Evolutionary conservation across 2,888 invertebrate species (phyloP), one percentile per base, ranked within the genome.

Genomic region (Chloroclystis v-ata): DNA sequence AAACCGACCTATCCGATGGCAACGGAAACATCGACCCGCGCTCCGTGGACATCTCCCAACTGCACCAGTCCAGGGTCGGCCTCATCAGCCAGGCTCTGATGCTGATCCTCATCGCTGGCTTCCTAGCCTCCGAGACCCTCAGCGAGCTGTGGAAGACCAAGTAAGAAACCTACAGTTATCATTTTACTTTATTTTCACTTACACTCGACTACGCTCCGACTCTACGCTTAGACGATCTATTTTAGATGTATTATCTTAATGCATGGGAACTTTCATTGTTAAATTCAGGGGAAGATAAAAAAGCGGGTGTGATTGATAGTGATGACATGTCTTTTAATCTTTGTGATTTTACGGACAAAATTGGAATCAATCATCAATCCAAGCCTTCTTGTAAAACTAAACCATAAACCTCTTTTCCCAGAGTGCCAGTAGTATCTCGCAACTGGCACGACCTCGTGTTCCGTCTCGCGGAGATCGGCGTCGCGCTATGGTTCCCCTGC

Each of bases 101-200:
- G 94, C 90, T 97, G 48, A 94, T 97, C 62, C 92, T 95, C 60
- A 94, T 97, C 60, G 94, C 95, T 4, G 93, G 95, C 33, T 97
- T 97, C 82, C 90, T 97, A 20, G 94, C 95, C 61, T 96, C 96
- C 4, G 97, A 97, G 82, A 96, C 96, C 0, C 89, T 96, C 52
- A 95, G 96, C 59, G 95, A 95, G 83, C 94, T 96, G 79, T 97
- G 97, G 97, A 97, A 97, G 83, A 92, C 94, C 57, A 97, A 96
- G 95, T 95, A 67, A 89, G 91, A 20, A 33, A 12, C 25, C 6
- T 25, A 12, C 9, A 37, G 7, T n/a, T n/a, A n/a, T n/a, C n/a
- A n/a, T n/a, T n/a, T n/a, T n/a, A n/a, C n/a, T n/a, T n/a, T n/a
- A n/a, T n/a, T n/a, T n/a, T n/a, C n/a, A n/a, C n/a, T n/a, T n/a